A percentile compares a stretch with the other conserved stretches of the same genome.
Evolutionary conservation across 2,888 invertebrate genomes (phyloP).

Genomic region (Thyatira batis): DNA sequence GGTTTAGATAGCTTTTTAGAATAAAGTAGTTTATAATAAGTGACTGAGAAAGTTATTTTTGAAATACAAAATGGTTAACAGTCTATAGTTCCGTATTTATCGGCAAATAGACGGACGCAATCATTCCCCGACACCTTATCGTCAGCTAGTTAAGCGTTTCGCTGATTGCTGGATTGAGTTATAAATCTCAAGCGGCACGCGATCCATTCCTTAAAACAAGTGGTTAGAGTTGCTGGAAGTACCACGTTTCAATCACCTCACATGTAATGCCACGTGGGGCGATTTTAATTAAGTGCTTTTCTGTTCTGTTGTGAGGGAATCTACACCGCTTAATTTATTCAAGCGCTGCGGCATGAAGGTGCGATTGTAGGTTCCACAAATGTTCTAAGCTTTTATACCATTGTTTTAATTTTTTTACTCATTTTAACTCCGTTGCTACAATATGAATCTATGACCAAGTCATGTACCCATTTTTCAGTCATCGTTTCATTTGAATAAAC

Average conservation of each 20-base stretch:
- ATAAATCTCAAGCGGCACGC: constrained; percentile 77
- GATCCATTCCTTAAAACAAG: constrained; percentile 57
- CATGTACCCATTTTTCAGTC: no score
- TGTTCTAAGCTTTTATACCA: not conserved
- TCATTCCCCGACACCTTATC: constrained; percentile 76
- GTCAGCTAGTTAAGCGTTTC: constrained; percentile 78
- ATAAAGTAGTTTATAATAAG: not conserved
- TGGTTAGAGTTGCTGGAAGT: constrained; percentile 41
- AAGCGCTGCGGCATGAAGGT: not conserved
- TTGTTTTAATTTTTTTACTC: no score
- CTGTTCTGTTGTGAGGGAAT: not conserved
- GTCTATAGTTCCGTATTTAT: constrained; percentile 35
- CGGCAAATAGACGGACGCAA: constrained; percentile 58
- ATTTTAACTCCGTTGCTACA: no score
- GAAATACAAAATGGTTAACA: constrained; percentile 16
- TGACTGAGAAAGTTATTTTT: not conserved
- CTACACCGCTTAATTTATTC: constrained; percentile 1
- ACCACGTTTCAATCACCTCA: constrained; percentile 18
- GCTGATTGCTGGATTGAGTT: constrained; percentile 78
- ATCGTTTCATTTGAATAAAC: no score
- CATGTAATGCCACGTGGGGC: constrained; percentile 3
- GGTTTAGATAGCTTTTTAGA: not conserved
- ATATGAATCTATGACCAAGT: no score
- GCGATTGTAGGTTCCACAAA: not conserved
- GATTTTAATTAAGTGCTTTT: constrained; percentile 5